Percentiles rank a stretch among this genome's conserved stretches.
phyloP scores from a whole-genome alignment of 1,140 invertebrate genomes.

The Eurosta solidaginis region DNA sequence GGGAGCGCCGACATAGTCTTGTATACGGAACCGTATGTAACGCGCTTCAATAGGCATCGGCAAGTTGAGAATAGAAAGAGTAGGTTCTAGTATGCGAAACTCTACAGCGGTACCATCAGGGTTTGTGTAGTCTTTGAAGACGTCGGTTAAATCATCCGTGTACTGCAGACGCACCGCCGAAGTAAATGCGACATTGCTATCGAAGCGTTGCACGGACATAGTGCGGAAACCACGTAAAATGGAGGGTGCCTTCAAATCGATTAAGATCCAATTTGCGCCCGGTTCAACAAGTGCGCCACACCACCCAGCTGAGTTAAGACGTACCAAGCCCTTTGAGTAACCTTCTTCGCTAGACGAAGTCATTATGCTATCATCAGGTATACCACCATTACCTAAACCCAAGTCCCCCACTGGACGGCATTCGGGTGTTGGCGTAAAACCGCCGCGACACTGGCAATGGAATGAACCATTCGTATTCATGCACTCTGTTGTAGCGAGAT shows the following conservation, averaged over 20 bases:
- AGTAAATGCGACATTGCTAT: constrained; percentile 83
- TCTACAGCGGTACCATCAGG: constrained; percentile 91
- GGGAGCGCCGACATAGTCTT: constrained; percentile 86
- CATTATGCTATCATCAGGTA: constrained; percentile 86
- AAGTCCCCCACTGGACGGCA: constrained; percentile 87
- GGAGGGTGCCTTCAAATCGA: constrained; percentile 88
- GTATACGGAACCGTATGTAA: constrained; percentile 85
- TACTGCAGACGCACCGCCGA: constrained; percentile 85
- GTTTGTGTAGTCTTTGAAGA: constrained; percentile 89
- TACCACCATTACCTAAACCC: constrained; percentile 84
- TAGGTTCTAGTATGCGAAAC: constrained; percentile 85
- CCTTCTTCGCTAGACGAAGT: constrained; percentile 82
- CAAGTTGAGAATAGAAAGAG: constrained; percentile 85
- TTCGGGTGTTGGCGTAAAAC: constrained; percentile 85
- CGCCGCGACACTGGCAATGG: constrained; percentile 84
- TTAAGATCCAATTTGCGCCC: constrained; percentile 84
- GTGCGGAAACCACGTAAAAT: constrained; percentile 88
- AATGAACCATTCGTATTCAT: constrained; percentile 90
- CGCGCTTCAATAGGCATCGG: constrained; percentile 90
- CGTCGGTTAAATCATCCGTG: constrained; percentile 85
- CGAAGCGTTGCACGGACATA: constrained; percentile 78
- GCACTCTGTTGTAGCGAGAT: constrained; percentile 88
- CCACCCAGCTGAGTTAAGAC: constrained; percentile 83
- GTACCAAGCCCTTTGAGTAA: constrained; percentile 80
- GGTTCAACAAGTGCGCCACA: constrained; percentile 84